Evolutionary conservation across 2,113 vertebrate genomes (phyloP).

Genomic region (Petromus typicus): DNA sequence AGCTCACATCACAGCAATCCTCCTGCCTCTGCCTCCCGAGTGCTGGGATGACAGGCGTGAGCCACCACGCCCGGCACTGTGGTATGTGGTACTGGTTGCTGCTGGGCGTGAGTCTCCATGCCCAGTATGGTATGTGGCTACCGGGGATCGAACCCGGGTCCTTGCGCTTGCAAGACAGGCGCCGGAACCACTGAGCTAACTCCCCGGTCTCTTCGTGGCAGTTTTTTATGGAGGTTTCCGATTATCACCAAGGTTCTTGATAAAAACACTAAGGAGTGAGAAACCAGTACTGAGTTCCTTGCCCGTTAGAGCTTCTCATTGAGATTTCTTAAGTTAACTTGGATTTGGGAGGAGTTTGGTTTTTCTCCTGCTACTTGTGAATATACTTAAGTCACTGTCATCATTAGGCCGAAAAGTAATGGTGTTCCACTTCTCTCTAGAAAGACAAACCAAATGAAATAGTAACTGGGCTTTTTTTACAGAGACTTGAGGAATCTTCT

Average conservation of each 20-base stretch:
- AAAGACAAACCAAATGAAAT: slow-evolving; percentile 47
- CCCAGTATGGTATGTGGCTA: too few relatives aligned
- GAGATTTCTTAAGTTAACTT: slow-evolving; percentile 55
- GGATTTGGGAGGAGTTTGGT: not conserved
- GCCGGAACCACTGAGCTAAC: too few relatives aligned
- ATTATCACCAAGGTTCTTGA: slow-evolving; percentile 73
- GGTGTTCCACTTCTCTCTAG: slow-evolving; percentile 47
- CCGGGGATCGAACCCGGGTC: too few relatives aligned
- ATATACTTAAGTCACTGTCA: slow-evolving; percentile 24
- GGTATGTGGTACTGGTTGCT: too few relatives aligned
- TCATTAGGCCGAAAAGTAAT: slow-evolving; percentile 12
- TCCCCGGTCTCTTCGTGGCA: slow-evolving; percentile 86
- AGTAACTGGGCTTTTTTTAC: not conserved
- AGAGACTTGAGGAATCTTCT: not conserved
- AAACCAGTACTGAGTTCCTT: not conserved
- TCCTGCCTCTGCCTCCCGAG: too few relatives aligned
- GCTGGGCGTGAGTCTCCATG: too few relatives aligned
- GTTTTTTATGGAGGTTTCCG: slow-evolving; percentile 81
- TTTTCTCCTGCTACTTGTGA: slow-evolving; percentile 3
- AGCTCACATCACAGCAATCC: too few relatives aligned
- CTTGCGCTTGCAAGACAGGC: too few relatives aligned
- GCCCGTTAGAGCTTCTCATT: not conserved
- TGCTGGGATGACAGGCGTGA: too few relatives aligned
- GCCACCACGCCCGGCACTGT: too few relatives aligned
- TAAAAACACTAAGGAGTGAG: slow-evolving; percentile 63